Evolutionary conservation across 2,113 vertebrate species (phyloP), one percentile per base, ranked within the genome.

Genomic region (Sinocyclocheilus maitianheensis): DNA sequence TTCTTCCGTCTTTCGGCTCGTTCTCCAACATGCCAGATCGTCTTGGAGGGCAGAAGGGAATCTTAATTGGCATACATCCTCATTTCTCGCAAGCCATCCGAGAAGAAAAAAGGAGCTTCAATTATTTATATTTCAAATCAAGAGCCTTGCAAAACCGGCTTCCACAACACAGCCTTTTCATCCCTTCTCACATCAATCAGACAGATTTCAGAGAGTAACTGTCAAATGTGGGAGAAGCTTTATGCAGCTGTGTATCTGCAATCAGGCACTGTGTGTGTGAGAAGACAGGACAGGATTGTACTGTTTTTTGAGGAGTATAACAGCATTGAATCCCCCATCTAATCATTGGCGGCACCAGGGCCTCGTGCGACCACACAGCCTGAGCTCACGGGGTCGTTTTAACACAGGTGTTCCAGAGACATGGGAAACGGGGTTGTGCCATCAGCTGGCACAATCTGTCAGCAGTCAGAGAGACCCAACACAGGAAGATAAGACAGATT

Each of bases 51-150:
- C 91, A 92, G 88, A 89, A 89, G 91, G 88, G 90, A 91, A 91
- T 92, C 92, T 92, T 95, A 94, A 95, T 94, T 94, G 94, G 92
- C 87, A 83, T 89, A 90, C 81, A 91, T 89, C 89, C 89, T 90
- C 86, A 87, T 91, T 88, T 87, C 91, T 93, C 90, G 90, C 87
- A 89, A 74, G 77, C 84, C 83, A 91, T 86, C 88, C 86, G 86
- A 89, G 90, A 55, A 92, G 92, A 90, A 87, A 55, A 91, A 91
- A 91, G 14, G 20, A 85, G 91, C 87, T 91, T 92, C 91, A 92
- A 94, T 94, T 91, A 94, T 94, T 92, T 92, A 91, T 91, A 90
- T 86, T 91, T 89, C 87, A 91, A 93, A 93, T 92, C 91, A 91
- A 89, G 92, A 69, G 67, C 83, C 87, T 87, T 87, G 74, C 78